Evolutionary conservation across 2,888 invertebrate genomes (phyloP).

Genomic region (Blastobasis lacticolella): DNA sequence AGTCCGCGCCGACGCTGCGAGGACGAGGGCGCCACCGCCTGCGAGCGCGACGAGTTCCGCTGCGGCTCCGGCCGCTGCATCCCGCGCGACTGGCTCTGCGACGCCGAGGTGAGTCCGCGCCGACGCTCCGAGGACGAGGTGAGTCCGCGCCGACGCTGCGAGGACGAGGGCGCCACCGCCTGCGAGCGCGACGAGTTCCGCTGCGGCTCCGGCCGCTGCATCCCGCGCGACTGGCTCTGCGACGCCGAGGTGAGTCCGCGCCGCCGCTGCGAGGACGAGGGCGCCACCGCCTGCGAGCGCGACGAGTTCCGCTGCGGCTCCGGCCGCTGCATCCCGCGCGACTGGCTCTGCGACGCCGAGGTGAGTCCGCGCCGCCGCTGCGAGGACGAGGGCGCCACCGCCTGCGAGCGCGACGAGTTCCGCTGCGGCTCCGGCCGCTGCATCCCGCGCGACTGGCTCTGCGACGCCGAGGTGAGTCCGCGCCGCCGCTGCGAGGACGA

Average conservation of each 20-base stretch:
- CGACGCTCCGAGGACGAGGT: too few relatives aligned
- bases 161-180: conserved; percentile 67
- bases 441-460: conserved; percentile 83
- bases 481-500: conserved; percentile 26
- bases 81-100: conserved; percentile 84
- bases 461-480: conserved; percentile 72
- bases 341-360: conserved; percentile 84
- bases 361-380: neutral
- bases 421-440: conserved; percentile 83
- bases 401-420: conserved; percentile 67
- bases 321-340: conserved; percentile 83
- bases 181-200: conserved; percentile 69
- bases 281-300: conserved; percentile 75
- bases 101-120: conserved; percentile 52
- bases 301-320: conserved; percentile 72
- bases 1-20: conserved; percentile 80
- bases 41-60: conserved; percentile 64
- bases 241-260: conserved; percentile 64
- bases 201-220: conserved; percentile 83
- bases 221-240: conserved; percentile 84
- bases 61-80: conserved; percentile 85
- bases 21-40: conserved; percentile 71
- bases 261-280: conserved; percentile 29
- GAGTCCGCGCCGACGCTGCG: conserved; percentile 81
- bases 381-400: conserved; percentile 62